Evolutionary conservation across 2,797 vertebrate species (phyloP), one percentile per base, ranked within the genome.

Genomic region (Sparus aurata): DNA sequence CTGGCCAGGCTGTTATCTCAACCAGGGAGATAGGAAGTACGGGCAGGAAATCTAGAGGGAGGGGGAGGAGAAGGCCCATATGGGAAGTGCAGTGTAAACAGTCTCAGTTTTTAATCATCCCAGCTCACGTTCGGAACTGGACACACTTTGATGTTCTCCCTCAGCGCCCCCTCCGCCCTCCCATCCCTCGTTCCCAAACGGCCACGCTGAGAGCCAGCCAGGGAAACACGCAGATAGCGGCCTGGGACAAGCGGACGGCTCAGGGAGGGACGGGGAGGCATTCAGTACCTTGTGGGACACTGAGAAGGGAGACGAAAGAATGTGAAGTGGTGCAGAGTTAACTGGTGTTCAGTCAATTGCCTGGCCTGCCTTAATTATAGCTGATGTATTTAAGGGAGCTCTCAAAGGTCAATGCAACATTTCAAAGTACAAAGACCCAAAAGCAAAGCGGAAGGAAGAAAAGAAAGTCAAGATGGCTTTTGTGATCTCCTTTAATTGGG

Each of bases 11-110:
- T 87, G 91, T 95, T 96, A 96, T 96, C 95, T 94, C 87, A 84
- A 80, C 90, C 92, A 91, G 85, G 87, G 93, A 91, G 91, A 92
- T 91, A 91, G 93, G 92, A 95, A 94, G 94, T 92, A 94, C 84
- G 93, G 90, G 93, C 94, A 95, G 95, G 95, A 96, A 96, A 92
- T 92, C 90, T 91, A 90, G 87, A 93, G 89, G 92, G 91, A 90
- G 86, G 91, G 89, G 84, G 89, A 80, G 75, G 62, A 85, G 84
- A 85, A 86, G 89, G 92, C 84, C 89, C 87, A 82, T 93, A 93
- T 96, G 94, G 95, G 95, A 96, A 95, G 93, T 80, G 81, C 90
- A 93, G 93, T 93, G 94, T 96, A 96, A 95, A 96, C 95, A 96
- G 89, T 85, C 92, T 91, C 84, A 75, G 90, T 88, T 92, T 95